These are phyloP conservation scores for Drosophila busckii DNA, from an alignment of 1,140 invertebrate genomes.

Conservation along the genomic window DNA sequence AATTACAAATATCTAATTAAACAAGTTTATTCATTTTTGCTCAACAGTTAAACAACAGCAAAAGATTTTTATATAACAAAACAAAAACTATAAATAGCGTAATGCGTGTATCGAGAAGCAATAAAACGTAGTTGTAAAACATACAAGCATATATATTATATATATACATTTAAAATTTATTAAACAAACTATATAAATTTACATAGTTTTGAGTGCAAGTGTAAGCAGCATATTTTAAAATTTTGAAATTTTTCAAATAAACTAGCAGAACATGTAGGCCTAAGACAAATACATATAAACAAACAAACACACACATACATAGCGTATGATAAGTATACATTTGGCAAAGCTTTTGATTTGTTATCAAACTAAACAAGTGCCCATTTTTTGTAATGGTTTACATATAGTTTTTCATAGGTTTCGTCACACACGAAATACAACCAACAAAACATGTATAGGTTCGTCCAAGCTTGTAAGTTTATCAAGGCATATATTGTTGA, in stretches of 20 bases:
- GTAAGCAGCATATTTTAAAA: constrained; percentile 27
- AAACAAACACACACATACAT: constrained; percentile 15
- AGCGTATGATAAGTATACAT: constrained; percentile 23
- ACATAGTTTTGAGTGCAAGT: constrained; percentile 14
- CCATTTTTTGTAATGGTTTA: constrained; percentile 38
- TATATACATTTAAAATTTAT: constrained; percentile 22
- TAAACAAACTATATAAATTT: constrained; percentile 24
- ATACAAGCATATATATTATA: constrained; percentile 9
- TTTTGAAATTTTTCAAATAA: constrained; percentile 38
- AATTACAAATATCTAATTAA: constrained; percentile 15
- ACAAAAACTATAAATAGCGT: constrained; percentile 58
- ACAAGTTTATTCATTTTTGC: constrained; percentile 61
- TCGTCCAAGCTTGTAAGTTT: constrained; percentile 27
- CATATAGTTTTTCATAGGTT: constrained; percentile 38
- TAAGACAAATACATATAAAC: constrained; percentile 28
- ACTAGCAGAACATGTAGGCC: constrained; percentile 25
- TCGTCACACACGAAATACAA: constrained; percentile 42
- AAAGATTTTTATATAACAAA: constrained; percentile 16
- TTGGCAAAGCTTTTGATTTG: constrained; percentile 58
- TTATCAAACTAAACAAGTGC: constrained; percentile 39
- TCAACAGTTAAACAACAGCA: constrained; percentile 35
- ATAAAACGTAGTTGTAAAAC: constrained; percentile 77
- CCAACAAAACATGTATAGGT: constrained; percentile 30
- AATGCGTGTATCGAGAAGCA: constrained; percentile 78
- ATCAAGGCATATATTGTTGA: constrained; percentile 61